phyloP scores from a whole-genome alignment of 2,797 vertebrate genomes.

The Halcyon badia region DNA sequence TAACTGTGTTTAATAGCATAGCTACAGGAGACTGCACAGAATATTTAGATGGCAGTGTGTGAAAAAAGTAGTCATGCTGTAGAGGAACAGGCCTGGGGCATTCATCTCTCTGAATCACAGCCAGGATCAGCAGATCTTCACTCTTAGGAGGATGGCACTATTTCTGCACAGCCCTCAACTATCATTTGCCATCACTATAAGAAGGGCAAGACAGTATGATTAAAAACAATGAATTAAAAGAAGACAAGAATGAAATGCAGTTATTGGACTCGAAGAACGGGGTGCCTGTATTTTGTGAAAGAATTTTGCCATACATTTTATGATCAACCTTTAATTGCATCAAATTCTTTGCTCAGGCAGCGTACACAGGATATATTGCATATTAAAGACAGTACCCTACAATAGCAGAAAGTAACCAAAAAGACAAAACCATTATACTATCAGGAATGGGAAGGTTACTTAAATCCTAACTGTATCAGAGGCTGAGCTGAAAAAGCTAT shows the following conservation, averaged over 20 bases:
- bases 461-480: conserved; percentile 29
- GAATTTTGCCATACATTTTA: not conserved
- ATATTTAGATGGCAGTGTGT: conserved; percentile 59
- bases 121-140: conserved; percentile 67
- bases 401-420: not conserved
- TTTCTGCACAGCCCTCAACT: conserved; percentile 73
- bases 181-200: conserved; percentile 69
- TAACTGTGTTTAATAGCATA: conserved; percentile 25
- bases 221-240: conserved; percentile 72
- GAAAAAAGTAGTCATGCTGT: conserved; percentile 51
- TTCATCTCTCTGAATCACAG: conserved; percentile 75
- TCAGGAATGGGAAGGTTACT: conserved; percentile 17
- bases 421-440: not conserved
- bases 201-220: conserved; percentile 52
- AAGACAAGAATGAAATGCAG: conserved; percentile 2
- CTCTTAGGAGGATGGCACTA: conserved; percentile 61
- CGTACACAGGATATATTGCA: not conserved
- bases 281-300: not conserved
- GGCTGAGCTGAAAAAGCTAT: conserved; percentile 5
- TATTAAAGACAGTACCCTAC: not conserved
- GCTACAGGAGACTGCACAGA: conserved; percentile 51
- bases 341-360: not conserved
- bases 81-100: conserved; percentile 73
- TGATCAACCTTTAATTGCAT: not conserved
- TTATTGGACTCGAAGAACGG: not conserved